Percentiles rank a stretch among this genome's conserved stretches.
These are phyloP conservation scores for Microtus montanus DNA, from an alignment of 2,113 vertebrate species.

Conservation along the genomic window DNA sequence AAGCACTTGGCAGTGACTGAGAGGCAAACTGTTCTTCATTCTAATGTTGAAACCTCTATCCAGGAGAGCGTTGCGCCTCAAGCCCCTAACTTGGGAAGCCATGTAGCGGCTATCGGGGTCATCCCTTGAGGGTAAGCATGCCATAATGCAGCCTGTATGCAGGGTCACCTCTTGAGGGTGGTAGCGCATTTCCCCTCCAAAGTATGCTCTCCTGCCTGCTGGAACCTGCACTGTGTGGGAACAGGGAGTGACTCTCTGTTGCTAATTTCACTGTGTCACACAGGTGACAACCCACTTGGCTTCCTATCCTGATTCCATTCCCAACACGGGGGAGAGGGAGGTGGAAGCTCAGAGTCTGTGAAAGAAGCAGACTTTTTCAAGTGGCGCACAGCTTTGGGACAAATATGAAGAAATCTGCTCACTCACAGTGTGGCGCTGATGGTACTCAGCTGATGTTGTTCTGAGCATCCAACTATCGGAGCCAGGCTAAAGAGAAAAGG, in stretches of 20 bases:
- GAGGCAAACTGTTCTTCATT: neutral
- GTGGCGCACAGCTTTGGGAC: neutral
- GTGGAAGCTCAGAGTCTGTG: neutral
- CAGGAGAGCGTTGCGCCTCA: neutral
- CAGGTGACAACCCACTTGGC: neutral
- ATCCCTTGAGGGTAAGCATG: neutral
- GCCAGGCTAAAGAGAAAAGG: neutral
- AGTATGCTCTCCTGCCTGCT: too few relatives aligned
- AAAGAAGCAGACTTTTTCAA: neutral
- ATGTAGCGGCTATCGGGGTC: accelerated
- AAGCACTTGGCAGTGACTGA: neutral
- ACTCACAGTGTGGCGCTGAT: neutral
- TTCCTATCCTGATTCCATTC: neutral
- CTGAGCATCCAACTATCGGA: too few relatives aligned
- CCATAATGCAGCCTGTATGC: too few relatives aligned
- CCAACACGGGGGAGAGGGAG: neutral
- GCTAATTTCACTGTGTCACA: neutral
- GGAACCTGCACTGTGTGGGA: neutral
- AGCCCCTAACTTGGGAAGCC: neutral
- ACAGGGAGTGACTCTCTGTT: neutral
- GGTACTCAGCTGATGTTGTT: neutral
- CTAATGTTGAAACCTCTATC: neutral
- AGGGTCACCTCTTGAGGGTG: neutral
- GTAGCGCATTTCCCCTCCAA: neutral
- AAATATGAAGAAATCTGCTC: neutral